phyloP scores from a whole-genome alignment of 2,888 invertebrate species.

The Campoplex capitator region DNA sequence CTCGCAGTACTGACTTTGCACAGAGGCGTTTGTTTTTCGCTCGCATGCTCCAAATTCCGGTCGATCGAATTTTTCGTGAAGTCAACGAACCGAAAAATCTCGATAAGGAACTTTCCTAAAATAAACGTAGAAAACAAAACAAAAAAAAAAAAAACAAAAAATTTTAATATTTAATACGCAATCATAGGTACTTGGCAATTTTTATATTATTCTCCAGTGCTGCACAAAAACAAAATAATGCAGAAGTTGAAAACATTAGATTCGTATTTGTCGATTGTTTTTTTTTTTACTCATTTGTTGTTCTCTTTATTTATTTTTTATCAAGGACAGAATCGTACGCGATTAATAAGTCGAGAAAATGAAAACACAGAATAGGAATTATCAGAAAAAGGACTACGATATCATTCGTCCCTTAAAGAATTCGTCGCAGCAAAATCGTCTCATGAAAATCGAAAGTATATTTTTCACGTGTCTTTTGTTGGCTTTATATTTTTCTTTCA shows the following conservation, averaged over 20 bases:
- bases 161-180: background rate
- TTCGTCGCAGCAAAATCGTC: slow-evolving; percentile 48
- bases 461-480: background rate
- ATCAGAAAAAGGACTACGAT: slow-evolving; percentile 41
- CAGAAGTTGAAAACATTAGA: slow-evolving; percentile 3
- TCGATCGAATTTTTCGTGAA: slow-evolving; percentile 6
- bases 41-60: slow-evolving; percentile 15
- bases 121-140: background rate
- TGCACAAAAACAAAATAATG: background rate
- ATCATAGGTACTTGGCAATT: background rate
- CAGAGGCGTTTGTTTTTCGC: slow-evolving; percentile 12
- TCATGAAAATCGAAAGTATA: slow-evolving; percentile 52
- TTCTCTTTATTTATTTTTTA: slow-evolving; percentile 12
- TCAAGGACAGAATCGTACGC: slow-evolving; percentile 31
- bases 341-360: slow-evolving; percentile 49
- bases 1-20: slow-evolving; percentile 33
- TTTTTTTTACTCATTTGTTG: background rate
- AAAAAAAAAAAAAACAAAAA: background rate
- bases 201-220: slow-evolving; percentile 1
- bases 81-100: background rate
- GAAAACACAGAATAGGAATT: slow-evolving; percentile 52
- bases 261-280: background rate
- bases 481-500: slow-evolving; percentile 1
- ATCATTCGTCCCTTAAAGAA: slow-evolving; percentile 43
- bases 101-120: background rate